These are phyloP conservation scores for Typhlichthys eigenmanni DNA, from an alignment of 2,797 vertebrate species.

Conservation along the genomic window DNA sequence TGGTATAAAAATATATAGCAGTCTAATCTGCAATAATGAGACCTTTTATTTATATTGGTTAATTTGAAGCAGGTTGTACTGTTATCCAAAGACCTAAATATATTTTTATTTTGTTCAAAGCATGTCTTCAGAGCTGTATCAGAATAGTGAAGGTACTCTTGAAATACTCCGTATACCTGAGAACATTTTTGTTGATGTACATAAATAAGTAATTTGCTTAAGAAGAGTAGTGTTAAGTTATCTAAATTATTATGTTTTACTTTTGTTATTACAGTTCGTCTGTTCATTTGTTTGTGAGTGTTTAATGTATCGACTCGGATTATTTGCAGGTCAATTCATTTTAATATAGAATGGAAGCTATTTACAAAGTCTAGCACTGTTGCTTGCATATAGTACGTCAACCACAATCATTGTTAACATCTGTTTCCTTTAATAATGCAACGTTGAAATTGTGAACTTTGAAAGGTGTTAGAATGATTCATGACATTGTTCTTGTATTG, in stretches of 20 bases:
- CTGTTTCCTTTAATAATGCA: slow-evolving; percentile 40
- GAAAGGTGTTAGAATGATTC: slow-evolving; percentile 46
- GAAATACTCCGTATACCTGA: slow-evolving; percentile 46
- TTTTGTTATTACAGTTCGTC: slow-evolving; percentile 50
- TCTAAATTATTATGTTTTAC: slow-evolving; percentile 79
- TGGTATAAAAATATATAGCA: slow-evolving; percentile 56
- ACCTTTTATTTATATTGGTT: slow-evolving; percentile 47
- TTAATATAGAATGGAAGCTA: slow-evolving; percentile 35
- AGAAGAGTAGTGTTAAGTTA: slow-evolving; percentile 75
- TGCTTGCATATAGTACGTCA: slow-evolving; percentile 23
- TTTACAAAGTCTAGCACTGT: slow-evolving; percentile 36
- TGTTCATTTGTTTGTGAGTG: slow-evolving; percentile 53
- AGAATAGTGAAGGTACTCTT: slow-evolving; percentile 43
- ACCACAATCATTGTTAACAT: slow-evolving; percentile 33
- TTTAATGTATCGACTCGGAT: slow-evolving; percentile 43
- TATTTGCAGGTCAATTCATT: slow-evolving; percentile 28
- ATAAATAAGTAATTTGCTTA: slow-evolving; percentile 65
- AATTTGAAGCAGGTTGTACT: slow-evolving; percentile 56
- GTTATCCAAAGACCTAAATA: slow-evolving; percentile 73
- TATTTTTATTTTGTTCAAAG: slow-evolving; percentile 61
- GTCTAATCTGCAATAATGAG: slow-evolving; percentile 48
- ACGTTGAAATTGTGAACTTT: slow-evolving; percentile 54
- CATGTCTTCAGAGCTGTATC: slow-evolving; percentile 53
- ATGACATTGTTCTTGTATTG: slow-evolving; percentile 63
- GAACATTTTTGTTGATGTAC: slow-evolving; percentile 26